These are phyloP conservation scores for Electrona antarctica DNA, from an alignment of 2,113 vertebrate species.

Conservation along the genomic window DNA sequence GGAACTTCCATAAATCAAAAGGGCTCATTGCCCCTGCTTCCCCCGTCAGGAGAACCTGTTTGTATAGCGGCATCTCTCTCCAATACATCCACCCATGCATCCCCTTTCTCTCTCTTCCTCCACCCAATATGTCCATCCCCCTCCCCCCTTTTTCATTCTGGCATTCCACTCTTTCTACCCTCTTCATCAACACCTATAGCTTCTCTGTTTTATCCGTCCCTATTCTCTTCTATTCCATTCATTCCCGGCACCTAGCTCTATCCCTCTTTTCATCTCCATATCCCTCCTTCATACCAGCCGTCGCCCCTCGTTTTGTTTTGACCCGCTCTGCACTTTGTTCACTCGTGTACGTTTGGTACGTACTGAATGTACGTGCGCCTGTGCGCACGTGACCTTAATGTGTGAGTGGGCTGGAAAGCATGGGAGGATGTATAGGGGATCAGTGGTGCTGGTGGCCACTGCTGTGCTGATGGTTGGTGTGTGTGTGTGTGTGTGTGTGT, in stretches of 20 bases:
- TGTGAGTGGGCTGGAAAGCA: too few species aligned
- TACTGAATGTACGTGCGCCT: too few species aligned
- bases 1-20: constrained; percentile 40
- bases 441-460: constrained; percentile 11
- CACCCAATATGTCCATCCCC: not conserved
- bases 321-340: too few species aligned
- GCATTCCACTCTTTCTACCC: not conserved
- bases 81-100: not conserved
- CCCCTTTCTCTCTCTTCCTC: not conserved
- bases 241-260: too few species aligned
- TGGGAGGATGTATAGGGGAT: rapidly evolving
- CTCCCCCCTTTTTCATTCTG: not conserved
- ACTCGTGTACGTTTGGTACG: too few species aligned
- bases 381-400: not conserved
- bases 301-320: too few species aligned
- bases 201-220: too few species aligned
- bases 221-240: too few species aligned
- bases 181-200: not conserved
- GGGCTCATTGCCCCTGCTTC: constrained; percentile 10
- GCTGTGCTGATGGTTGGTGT: constrained; percentile 3
- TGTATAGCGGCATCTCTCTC: not conserved
- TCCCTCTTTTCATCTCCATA: too few species aligned
- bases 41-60: constrained; percentile 26
- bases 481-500: constrained; percentile 4
- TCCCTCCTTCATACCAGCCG: too few species aligned